Percentiles rank a stretch among this genome's conserved stretches.
phyloP scores from a whole-genome alignment of 2,888 invertebrate genomes.

The Brachyopa scutellaris region DNA sequence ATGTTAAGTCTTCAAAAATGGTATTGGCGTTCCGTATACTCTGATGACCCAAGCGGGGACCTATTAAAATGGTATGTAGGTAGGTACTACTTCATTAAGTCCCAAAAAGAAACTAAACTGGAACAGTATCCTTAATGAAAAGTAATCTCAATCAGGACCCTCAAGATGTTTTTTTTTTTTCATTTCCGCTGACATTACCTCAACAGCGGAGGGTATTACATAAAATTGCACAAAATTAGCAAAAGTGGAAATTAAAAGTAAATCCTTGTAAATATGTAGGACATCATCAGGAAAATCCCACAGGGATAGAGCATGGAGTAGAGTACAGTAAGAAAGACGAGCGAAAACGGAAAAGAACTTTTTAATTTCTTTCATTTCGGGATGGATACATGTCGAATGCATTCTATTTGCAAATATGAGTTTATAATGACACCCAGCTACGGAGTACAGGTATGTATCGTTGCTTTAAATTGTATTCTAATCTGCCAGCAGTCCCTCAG shows the following conservation, averaged over 20 bases:
- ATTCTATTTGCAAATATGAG: conserved; percentile 58
- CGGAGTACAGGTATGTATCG: not conserved
- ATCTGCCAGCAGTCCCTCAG: conserved; percentile 46
- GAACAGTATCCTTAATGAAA: conserved; percentile 53
- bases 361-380: conserved; percentile 67
- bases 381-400: conserved; percentile 66
- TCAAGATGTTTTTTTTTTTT: conserved; percentile 45
- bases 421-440: conserved; percentile 51
- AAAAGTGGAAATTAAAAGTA: conserved; percentile 72
- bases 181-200: conserved; percentile 56
- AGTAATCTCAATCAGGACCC: conserved; percentile 62
- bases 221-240: conserved; percentile 68
- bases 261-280: conserved; percentile 67
- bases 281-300: conserved; percentile 44
- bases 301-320: conserved; percentile 29
- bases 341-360: conserved; percentile 58
- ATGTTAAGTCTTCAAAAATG: too few species aligned
- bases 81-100: not conserved
- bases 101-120: not conserved
- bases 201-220: conserved; percentile 46
- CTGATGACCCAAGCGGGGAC: too few species aligned
- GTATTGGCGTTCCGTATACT: too few species aligned
- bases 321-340: conserved; percentile 43
- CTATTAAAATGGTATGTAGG: too few species aligned
- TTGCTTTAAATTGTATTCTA: conserved; percentile 23